Percentiles rank a stretch among this genome's conserved stretches.
Evolutionary conservation across 2,888 invertebrate species (phyloP).

Genomic region (Mythimna impura): DNA sequence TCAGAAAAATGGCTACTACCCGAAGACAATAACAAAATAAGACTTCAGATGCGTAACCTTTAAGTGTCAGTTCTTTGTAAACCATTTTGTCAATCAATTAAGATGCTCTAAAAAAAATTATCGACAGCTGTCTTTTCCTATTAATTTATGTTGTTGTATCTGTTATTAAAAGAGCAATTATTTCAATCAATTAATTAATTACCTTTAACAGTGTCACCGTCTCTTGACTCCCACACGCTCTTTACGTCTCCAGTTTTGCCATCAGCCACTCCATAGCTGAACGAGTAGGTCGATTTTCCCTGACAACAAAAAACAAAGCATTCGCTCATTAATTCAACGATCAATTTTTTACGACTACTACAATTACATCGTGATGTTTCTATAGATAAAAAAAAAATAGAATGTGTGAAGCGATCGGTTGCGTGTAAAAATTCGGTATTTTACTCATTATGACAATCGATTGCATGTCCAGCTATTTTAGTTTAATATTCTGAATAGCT

Average conservation of each 20-base stretch:
- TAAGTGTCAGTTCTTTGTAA: too few relatives aligned
- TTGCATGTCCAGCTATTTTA: conserved; percentile 82
- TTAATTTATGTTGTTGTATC: too few relatives aligned
- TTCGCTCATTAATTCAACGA: conserved; percentile 66
- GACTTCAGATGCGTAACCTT: too few relatives aligned
- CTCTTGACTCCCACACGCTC: conserved; percentile 91
- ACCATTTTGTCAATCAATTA: too few relatives aligned
- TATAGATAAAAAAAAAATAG: conserved; percentile 66
- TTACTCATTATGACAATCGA: conserved; percentile 80
- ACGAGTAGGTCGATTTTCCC: conserved; percentile 91
- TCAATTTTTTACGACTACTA: conserved; percentile 66
- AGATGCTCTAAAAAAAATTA: too few relatives aligned
- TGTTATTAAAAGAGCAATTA: too few relatives aligned
- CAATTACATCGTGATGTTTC: conserved; percentile 72
- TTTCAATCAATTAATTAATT: conserved; percentile 1
- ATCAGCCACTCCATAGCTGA: conserved; percentile 92
- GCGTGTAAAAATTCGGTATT: conserved; percentile 85
- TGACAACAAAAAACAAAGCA: conserved; percentile 75
- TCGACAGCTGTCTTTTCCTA: too few relatives aligned
- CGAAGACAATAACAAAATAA: too few relatives aligned
- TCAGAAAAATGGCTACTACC: too few relatives aligned
- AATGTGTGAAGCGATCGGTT: conserved; percentile 82
- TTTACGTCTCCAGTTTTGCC: conserved; percentile 91
- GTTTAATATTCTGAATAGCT: conserved; percentile 85
- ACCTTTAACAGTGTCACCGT: conserved; percentile 91